Conservation (phyloP, 2,113 vertebrate genomes). For the Ranitomeya variabilis region DNA sequence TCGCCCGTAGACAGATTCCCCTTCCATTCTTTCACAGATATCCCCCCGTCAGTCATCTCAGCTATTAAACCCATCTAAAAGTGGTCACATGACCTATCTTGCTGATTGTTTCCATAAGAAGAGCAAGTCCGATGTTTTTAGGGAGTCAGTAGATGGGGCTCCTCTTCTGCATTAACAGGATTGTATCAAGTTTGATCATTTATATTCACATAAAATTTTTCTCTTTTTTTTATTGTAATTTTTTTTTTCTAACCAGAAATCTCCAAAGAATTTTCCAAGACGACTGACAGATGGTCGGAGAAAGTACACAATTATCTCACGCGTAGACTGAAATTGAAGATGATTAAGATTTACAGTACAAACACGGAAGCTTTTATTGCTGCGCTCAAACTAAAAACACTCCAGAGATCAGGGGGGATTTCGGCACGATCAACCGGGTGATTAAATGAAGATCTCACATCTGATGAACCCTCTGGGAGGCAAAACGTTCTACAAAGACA, state of each 20-base stretch:
- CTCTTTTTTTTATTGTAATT: not conserved
- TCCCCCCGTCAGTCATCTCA: not conserved
- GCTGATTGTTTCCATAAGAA: not conserved
- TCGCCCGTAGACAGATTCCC: too few species aligned
- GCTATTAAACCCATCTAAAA: not conserved
- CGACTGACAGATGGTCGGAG: not conserved
- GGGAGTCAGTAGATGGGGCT: not conserved
- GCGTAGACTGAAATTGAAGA: not conserved
- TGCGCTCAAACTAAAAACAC: constrained; percentile 3
- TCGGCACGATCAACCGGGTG: not conserved
- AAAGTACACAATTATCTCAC: not conserved
- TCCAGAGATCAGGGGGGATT: not conserved
- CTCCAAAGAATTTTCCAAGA: not conserved
- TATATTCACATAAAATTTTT: not conserved
- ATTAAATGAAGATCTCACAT: constrained; percentile 1
- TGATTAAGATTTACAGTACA: constrained; percentile 31
- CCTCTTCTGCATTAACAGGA: not conserved
- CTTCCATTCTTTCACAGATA: too few species aligned
- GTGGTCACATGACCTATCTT: not conserved
- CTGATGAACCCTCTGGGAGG: constrained; percentile 13
- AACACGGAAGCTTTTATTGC: constrained; percentile 31
- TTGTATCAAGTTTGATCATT: not conserved
- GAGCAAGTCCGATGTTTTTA: too few species aligned
- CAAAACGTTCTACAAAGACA: not conserved
- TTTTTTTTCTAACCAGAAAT: not conserved